These are phyloP conservation scores for Lithobates pipiens DNA, from an alignment of 2,797 vertebrate genomes.

Conservation along the genomic window DNA sequence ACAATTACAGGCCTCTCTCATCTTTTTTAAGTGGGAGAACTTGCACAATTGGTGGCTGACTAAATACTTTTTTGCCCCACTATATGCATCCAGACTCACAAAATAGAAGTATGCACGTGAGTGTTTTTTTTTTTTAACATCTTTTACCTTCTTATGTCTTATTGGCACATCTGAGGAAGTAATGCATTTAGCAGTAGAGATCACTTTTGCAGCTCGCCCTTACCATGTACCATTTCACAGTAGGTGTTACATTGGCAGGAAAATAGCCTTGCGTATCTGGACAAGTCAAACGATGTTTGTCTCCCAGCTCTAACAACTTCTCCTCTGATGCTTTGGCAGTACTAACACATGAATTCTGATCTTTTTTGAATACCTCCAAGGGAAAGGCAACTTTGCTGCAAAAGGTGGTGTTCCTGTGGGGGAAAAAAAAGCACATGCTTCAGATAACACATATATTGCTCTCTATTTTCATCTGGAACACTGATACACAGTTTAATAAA, in stretches of 20 bases:
- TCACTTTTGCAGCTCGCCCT: constrained; percentile 53
- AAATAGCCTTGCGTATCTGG: constrained; percentile 81
- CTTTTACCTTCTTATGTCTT: too few species aligned
- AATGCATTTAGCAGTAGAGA: not conserved
- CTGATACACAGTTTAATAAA: constrained; percentile 32
- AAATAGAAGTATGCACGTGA: too few species aligned
- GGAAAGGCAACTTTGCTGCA: constrained; percentile 86
- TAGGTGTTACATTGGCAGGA: constrained; percentile 71
- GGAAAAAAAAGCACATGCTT: constrained; percentile 8
- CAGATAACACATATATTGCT: not conserved
- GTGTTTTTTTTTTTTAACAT: too few species aligned
- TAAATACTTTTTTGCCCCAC: too few species aligned
- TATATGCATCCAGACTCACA: too few species aligned
- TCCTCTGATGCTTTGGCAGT: constrained; percentile 67
- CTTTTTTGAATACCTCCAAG: constrained; percentile 80
- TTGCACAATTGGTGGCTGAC: too few species aligned
- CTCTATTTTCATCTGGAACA: constrained; percentile 22
- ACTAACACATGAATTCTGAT: constrained; percentile 70
- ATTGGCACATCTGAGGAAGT: too few species aligned
- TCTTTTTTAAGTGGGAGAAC: too few species aligned
- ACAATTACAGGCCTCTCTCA: too few species aligned
- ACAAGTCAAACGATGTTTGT: constrained; percentile 69
- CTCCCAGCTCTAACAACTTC: constrained; percentile 69
- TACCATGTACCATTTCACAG: constrained; percentile 84
- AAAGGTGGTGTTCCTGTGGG: constrained; percentile 84